Base-by-base conservation (phyloP, 2,888 invertebrate species). In the Cheilosia scutellata region DNA sequence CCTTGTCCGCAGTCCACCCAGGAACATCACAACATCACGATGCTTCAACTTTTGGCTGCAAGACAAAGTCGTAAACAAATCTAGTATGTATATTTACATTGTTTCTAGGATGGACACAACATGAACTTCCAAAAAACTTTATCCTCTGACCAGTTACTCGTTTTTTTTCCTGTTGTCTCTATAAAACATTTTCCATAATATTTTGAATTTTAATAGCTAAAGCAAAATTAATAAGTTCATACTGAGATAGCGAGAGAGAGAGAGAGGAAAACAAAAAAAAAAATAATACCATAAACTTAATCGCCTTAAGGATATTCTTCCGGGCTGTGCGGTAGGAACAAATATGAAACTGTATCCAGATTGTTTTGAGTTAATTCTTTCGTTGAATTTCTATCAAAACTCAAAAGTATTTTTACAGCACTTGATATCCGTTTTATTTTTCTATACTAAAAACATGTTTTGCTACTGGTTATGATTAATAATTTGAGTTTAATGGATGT, bases 181-280 rank as follows among this genome's bases (percentile, higher is more conserved):
- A 13, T 4, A n/a, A 31, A 33, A 27, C 58, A 49, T 42, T 40
- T 20, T 55, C 42, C 51, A 49, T 29, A 40, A 42, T 51, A 60
- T 62, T 71, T 49, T 72, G 60, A 53, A 72, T 60, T 72, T 72
- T 72, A 72, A 62, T 72, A 72, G 60, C 60, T 42, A 72, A 60
- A 72, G 53, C 60, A 72, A 72, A 66, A 68, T 68, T 76, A 76
- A 76, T 68, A 76, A 49, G 53, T 72, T n/a, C 33, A n/a, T 63
- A 16, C 40, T 42, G 53, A 20, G 33, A 25, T 42, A 31, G 31
- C 0, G 20, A 20, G 20, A 20, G 1, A 20, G 20, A 20, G 20
- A 20, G 20, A 20, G 20, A 2, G 2, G 2, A 9, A 68, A 16
- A 57, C n/a, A 31, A 47, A 27, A 29, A 63, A 63, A 33, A 74